Evolutionary conservation across 2,797 vertebrate genomes (phyloP).

Genomic region (Channallabes apus): DNA sequence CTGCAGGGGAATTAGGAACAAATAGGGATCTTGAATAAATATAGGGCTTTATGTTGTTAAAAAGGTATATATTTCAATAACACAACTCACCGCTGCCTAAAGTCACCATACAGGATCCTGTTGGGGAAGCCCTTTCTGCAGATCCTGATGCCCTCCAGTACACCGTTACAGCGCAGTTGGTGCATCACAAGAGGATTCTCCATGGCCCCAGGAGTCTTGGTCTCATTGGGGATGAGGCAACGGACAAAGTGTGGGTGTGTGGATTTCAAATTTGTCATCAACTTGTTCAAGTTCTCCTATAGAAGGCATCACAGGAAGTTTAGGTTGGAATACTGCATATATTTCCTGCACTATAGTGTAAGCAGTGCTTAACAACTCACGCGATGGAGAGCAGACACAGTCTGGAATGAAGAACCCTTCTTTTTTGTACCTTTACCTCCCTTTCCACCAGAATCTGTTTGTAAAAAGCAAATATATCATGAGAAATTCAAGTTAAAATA

Average conservation of each 20-base stretch:
- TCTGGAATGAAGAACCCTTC: slow-evolving; percentile 88
- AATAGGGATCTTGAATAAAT: too few species aligned
- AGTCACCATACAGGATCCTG: slow-evolving; percentile 79
- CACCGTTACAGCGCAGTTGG: slow-evolving; percentile 82
- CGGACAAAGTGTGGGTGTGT: slow-evolving; percentile 82
- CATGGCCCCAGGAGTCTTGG: slow-evolving; percentile 76
- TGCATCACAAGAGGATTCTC: slow-evolving; percentile 89
- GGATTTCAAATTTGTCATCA: slow-evolving; percentile 79
- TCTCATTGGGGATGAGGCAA: slow-evolving; percentile 80
- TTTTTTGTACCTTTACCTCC: slow-evolving; percentile 74
- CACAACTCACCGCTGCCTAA: slow-evolving; percentile 72
- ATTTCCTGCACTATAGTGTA: too few species aligned
- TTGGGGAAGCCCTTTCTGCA: slow-evolving; percentile 83
- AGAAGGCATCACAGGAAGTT: background rate
- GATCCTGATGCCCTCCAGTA: slow-evolving; percentile 81
- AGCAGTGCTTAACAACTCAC: slow-evolving; percentile 56
- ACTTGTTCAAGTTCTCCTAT: slow-evolving; percentile 82
- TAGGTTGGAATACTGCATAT: too few species aligned
- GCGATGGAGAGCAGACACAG: slow-evolving; percentile 85
- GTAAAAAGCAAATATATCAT: background rate
- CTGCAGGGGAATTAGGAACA: too few species aligned
- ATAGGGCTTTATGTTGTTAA: too few species aligned
- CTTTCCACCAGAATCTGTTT: slow-evolving; percentile 20
- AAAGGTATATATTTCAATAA: too few species aligned
- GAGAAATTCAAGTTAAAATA: background rate